Evolutionary conservation across 1,140 invertebrate genomes (phyloP).

Genomic region (Aphaenogaster rudis): DNA sequence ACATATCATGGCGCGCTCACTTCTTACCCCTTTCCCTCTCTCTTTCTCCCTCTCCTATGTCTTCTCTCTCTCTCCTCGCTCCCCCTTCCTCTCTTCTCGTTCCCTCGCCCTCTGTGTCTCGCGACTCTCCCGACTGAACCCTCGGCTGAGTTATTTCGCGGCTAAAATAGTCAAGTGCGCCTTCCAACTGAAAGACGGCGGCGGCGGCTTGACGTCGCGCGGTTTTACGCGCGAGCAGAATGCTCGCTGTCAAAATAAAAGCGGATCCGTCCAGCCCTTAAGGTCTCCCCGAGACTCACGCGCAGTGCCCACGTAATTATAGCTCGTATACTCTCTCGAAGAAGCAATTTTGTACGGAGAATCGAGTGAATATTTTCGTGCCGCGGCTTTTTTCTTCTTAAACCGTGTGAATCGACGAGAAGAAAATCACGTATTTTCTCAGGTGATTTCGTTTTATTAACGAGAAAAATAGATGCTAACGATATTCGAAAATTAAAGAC

Average conservation of each 20-base stretch:
- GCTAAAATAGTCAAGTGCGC: slow-evolving; percentile 84
- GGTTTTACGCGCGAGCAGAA: slow-evolving; percentile 69
- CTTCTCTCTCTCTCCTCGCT: neutral
- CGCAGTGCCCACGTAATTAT: slow-evolving; percentile 43
- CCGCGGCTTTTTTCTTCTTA: neutral
- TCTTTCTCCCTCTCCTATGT: neutral
- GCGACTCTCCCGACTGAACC: slow-evolving; percentile 68
- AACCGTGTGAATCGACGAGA: neutral
- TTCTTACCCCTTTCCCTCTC: slow-evolving; percentile 49
- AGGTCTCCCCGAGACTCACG: slow-evolving; percentile 3
- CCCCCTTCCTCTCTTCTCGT: slow-evolving; percentile 40
- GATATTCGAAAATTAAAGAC: slow-evolving; percentile 1
- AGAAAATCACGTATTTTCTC: neutral
- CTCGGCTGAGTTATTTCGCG: slow-evolving; percentile 84
- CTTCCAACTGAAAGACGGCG: slow-evolving; percentile 73
- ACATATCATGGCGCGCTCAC: slow-evolving; percentile 79
- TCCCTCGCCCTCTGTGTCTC: slow-evolving; percentile 37
- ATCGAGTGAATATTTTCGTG: slow-evolving; percentile 6
- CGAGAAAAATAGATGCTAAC: neutral
- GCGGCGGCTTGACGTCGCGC: slow-evolving; percentile 55
- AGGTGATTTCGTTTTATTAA: neutral
- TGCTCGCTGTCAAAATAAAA: slow-evolving; percentile 62
- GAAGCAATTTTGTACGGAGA: neutral
- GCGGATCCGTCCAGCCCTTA: slow-evolving; percentile 47
- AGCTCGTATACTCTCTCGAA: neutral